A percentile compares a stretch with the other conserved stretches of the same genome.
phyloP scores from a whole-genome alignment of 2,113 vertebrate genomes.

The Brachyhypopomus occidentalis region DNA sequence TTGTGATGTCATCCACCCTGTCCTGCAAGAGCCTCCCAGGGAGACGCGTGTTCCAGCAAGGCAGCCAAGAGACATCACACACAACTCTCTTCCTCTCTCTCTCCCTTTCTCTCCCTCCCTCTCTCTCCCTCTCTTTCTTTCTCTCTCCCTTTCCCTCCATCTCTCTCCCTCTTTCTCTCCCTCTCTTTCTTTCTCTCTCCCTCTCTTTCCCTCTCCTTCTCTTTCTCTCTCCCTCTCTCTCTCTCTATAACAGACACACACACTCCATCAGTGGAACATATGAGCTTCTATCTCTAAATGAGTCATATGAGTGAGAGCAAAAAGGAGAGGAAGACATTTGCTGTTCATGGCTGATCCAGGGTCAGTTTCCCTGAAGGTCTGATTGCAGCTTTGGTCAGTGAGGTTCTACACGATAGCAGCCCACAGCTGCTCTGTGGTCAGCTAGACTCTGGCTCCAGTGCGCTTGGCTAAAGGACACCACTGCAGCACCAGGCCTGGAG shows the following conservation, averaged over 20 bases:
- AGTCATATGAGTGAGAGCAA: not conserved
- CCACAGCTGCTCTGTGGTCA: too few relatives aligned
- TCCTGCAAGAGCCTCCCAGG: not conserved
- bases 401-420: too few relatives aligned
- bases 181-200: not conserved
- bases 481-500: slow-evolving; percentile 37
- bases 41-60: not conserved
- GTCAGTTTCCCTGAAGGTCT: not conserved
- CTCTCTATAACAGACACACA: not conserved
- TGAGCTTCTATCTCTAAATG: not conserved
- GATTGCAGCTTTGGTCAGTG: not conserved
- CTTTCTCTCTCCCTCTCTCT: not conserved
- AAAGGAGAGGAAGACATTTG: not conserved
- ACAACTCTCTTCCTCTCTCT: not conserved
- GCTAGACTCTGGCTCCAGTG: not conserved
- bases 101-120: not conserved
- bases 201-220: not conserved
- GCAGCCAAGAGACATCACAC: not conserved
- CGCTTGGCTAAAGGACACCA: slow-evolving; percentile 31
- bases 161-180: not conserved
- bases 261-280: not conserved
- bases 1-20: not conserved
- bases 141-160: not conserved
- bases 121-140: not conserved
- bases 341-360: not conserved